Evolutionary conservation across 2,888 invertebrate species (phyloP).

Genomic region (Chydorus sphaericus): DNA sequence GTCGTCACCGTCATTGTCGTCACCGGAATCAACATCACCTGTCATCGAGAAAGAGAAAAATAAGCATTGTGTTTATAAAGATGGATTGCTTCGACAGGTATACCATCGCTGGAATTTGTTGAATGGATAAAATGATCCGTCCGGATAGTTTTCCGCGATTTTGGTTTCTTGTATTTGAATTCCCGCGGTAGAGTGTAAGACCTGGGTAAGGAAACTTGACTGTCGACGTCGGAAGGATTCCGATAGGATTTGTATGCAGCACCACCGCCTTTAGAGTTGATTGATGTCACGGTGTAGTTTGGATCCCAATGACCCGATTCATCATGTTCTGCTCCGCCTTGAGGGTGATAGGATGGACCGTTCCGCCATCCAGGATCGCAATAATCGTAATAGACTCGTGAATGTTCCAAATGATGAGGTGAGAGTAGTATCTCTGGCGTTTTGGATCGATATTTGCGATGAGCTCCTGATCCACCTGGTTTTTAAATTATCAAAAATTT

Average conservation of each 20-base stretch:
- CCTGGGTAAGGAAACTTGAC: conserved; percentile 61
- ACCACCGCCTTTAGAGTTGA: conserved; percentile 18
- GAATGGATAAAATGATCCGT: conserved; percentile 57
- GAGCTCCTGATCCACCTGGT: conserved; percentile 14
- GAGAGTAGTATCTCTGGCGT: conserved; percentile 65
- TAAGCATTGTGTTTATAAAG: no score
- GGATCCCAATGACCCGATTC: conserved; percentile 9
- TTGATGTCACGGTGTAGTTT: conserved; percentile 14
- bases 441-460: conserved; percentile 39
- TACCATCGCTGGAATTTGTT: conserved; percentile 74
- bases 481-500: background rate
- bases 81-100: no score
- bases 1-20: conserved; percentile 38
- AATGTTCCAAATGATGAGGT: conserved; percentile 49
- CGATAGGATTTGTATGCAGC: conserved; percentile 35
- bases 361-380: conserved; percentile 23
- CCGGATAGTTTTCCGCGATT: conserved; percentile 40
- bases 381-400: conserved; percentile 36
- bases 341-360: conserved; percentile 20
- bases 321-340: conserved; percentile 10
- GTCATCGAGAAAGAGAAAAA: conserved; percentile 19
- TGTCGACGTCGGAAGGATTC: conserved; percentile 54
- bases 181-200: conserved; percentile 73
- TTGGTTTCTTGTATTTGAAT: conserved; percentile 53
- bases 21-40: conserved; percentile 70